Conservation (phyloP, 2,888 invertebrate species). For the Athalia cordata region DNA sequence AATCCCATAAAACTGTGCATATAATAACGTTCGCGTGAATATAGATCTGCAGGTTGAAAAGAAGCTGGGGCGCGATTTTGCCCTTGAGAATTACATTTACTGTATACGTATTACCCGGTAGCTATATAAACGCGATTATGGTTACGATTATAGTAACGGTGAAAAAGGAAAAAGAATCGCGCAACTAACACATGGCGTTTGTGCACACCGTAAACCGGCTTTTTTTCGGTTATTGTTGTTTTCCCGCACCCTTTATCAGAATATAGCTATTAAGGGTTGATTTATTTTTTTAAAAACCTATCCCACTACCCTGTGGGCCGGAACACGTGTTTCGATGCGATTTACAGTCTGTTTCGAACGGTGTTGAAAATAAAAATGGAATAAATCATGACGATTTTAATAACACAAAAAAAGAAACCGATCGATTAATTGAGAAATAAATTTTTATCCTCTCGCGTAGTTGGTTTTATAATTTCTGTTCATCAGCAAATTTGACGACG, state of each 20-base stretch:
- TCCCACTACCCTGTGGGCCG: not conserved
- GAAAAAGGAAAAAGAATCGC: not conserved
- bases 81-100: not conserved
- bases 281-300: conserved; percentile 1
- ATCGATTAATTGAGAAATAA: conserved; percentile 56
- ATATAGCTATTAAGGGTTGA: conserved; percentile 27
- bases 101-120: not conserved
- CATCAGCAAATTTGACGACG: not conserved
- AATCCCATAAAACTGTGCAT: conserved; percentile 4
- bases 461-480: no score
- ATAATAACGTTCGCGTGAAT: no score
- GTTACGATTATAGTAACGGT: conserved; percentile 24
- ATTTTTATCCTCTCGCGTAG: not conserved
- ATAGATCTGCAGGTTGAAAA: no score
- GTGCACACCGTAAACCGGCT: conserved; percentile 22
- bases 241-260: conserved; percentile 12
- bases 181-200: conserved; percentile 31
- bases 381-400: not conserved
- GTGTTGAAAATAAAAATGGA: no score
- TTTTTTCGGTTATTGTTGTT: conserved; percentile 20
- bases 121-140: conserved; percentile 6
- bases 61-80: no score
- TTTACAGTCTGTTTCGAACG: conserved; percentile 18
- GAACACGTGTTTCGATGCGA: conserved; percentile 28
- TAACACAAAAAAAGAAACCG: conserved; percentile 25